Evolutionary conservation across 2,113 vertebrate species (phyloP), one percentile per base, ranked within the genome.

Genomic region (Vidua chalybeata): DNA sequence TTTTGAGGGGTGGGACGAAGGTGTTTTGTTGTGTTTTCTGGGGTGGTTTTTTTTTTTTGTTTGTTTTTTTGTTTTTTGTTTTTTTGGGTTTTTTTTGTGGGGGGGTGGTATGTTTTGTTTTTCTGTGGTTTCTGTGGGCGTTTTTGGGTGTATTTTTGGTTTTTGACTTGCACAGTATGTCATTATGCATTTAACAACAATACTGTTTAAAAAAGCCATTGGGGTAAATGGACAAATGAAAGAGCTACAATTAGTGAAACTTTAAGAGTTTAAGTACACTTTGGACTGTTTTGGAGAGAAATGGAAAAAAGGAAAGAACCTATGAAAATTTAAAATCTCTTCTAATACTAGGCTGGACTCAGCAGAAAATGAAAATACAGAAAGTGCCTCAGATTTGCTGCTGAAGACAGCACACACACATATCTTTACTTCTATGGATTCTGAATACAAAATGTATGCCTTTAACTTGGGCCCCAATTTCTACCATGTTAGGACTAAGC

Each of bases 71-170:
- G 35, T 35, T 35, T 35, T 35, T 35, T 35, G 35, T 35, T 35
- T 35, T 35, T 35, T 35, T 7, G 35, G 35, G 35, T 35, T 35
- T 59, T 58, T 49, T 24, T n/a, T 24, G 10, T 21, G 24, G 46
- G 8, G 12, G 6, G 9, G 13, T 56, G 21, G 13, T 35, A 5
- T 31, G 4, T 9, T 67, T n/a, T 24, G 16, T 3, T 8, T 66
- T 64, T 27, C 16, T 18, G 39, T 6, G 8, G 8, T 2, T 45
- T 61, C 63, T 12, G 10, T 5, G 16, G n/a, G 6, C 0, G 0
- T 23, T 23, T 62, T 51, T 14, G 17, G 10, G 5, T 45, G 9
- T 27, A 45, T 4, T 1, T 19, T 61, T 83, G 6, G 7, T 0
- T n/a, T 55, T 61, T 12, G 7, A 77, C 35, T 77, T 69, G 6